Evolutionary conservation across 2,888 invertebrate genomes (phyloP).

Genomic region (Orchesella flavescens): DNA sequence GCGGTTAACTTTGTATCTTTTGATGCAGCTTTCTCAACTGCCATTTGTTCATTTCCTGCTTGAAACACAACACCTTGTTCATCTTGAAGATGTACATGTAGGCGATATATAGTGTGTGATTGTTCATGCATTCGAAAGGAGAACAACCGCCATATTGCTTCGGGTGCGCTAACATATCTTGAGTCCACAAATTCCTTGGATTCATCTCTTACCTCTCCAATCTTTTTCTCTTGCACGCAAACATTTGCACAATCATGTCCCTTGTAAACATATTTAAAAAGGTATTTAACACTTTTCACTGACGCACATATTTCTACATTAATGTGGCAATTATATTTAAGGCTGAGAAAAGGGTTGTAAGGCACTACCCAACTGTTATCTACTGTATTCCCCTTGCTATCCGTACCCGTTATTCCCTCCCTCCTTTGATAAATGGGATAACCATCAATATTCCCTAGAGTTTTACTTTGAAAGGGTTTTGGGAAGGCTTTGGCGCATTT

Average conservation of each 20-base stretch:
- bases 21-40: constrained; percentile 52
- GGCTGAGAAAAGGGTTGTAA: constrained; percentile 73
- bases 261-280: constrained; percentile 71
- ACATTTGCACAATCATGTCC: constrained; percentile 64
- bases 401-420: constrained; percentile 7
- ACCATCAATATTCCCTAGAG: neutral
- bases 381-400: constrained; percentile 49
- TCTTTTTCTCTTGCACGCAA: neutral
- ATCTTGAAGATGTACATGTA: constrained; percentile 73
- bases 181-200: constrained; percentile 72
- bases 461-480: constrained; percentile 68
- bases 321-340: constrained; percentile 73
- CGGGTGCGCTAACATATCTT: constrained; percentile 72
- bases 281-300: constrained; percentile 66
- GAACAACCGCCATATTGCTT: constrained; percentile 73
- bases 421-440: constrained; percentile 17
- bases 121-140: constrained; percentile 72
- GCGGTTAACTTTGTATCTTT: constrained; percentile 68
- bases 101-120: constrained; percentile 72
- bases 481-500: constrained; percentile 71
- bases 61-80: constrained; percentile 66
- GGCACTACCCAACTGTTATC: constrained; percentile 74
- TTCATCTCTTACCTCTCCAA: constrained; percentile 70
- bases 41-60: constrained; percentile 12
- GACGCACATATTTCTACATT: constrained; percentile 73